Base-by-base conservation (phyloP, 2,797 vertebrate genomes). In the Huso huso region DNA sequence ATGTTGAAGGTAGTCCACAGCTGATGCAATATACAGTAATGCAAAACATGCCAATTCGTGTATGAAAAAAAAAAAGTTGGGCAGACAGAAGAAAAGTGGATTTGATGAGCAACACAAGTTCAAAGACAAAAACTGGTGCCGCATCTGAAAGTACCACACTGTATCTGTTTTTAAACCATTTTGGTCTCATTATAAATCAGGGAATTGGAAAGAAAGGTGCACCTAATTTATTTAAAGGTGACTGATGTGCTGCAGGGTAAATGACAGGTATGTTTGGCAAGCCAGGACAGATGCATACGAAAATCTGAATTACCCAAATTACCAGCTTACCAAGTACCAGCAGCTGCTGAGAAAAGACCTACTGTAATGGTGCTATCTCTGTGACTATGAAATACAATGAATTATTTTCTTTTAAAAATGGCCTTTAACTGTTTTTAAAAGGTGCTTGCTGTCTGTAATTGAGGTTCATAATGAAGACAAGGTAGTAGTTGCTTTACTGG, bases 11-110 rank as follows among this genome's bases (percentile, higher is more conserved):
- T 88, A 81, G 80, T 78, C 79, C 77, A 59, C 81, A 74, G 78
- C 81, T 81, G 82, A 88, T 80, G 84, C 79, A 82, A 84, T 72
- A 79, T 71, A 67, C 75, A 84, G 79, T 88, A 90, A 89, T 81
- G 82, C 78, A 84, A 87, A 91, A 84, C 87, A 90, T 83, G 75
- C 73, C 77, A 69, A 71, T 67, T 65, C 48, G 49, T 77, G 73
- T 74, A 67, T 74, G 72, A 67, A 71, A 63, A 80, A 77, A 82
- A 77, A 83, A 81, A 77, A 74, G 51, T 79, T 83, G 79, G 74
- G 78, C 81, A 75, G 81, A 84, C 73, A 73, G 69, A 74, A 75
- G 70, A 78, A 69, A 69, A 50, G 69, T 53, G 67, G 73, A 75
- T 75, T 73, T 73, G 79, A 84, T 82, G 80, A 82, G 76, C 76